These are phyloP conservation scores for Spatulosminthurus flaviceps DNA, from an alignment of 2,888 invertebrate species.

Conservation along the genomic window DNA sequence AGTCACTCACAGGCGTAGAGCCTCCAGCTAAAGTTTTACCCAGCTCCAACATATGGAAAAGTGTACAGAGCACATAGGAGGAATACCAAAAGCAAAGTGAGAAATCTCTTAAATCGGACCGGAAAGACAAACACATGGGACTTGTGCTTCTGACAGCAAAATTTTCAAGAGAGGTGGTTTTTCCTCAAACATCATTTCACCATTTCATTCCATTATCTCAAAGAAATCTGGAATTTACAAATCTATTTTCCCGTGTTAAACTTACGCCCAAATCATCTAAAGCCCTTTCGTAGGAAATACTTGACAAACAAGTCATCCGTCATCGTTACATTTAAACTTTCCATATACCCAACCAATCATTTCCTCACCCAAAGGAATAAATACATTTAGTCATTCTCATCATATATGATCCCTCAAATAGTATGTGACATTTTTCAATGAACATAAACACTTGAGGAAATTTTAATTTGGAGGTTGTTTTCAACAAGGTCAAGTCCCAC, in stretches of 20 bases:
- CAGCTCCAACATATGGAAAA: too few relatives aligned
- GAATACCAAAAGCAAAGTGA: not conserved
- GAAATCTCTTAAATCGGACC: conserved; percentile 34
- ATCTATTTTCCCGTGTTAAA: not conserved
- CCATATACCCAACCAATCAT: too few relatives aligned
- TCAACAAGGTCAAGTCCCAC: too few relatives aligned
- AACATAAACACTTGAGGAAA: too few relatives aligned
- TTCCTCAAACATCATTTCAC: conserved; percentile 19
- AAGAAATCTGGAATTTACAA: conserved; percentile 36
- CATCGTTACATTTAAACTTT: too few relatives aligned
- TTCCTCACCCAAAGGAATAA: too few relatives aligned
- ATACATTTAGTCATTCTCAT: too few relatives aligned
- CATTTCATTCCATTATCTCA: conserved; percentile 14
- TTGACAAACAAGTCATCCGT: too few relatives aligned
- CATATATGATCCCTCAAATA: too few relatives aligned
- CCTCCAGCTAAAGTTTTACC: not conserved
- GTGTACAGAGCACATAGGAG: not conserved
- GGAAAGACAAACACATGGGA: conserved; percentile 40
- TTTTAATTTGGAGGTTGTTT: too few relatives aligned
- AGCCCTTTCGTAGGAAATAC: too few relatives aligned
- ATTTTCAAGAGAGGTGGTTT: conserved; percentile 37
- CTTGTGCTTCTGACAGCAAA: conserved; percentile 34
- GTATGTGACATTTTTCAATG: too few relatives aligned
- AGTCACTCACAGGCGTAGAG: conserved; percentile 20
- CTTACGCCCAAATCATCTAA: not conserved